Evolutionary conservation across 64 coral and sea anemone genomes (phyloP).

Genomic region (Montipora foliosa): DNA sequence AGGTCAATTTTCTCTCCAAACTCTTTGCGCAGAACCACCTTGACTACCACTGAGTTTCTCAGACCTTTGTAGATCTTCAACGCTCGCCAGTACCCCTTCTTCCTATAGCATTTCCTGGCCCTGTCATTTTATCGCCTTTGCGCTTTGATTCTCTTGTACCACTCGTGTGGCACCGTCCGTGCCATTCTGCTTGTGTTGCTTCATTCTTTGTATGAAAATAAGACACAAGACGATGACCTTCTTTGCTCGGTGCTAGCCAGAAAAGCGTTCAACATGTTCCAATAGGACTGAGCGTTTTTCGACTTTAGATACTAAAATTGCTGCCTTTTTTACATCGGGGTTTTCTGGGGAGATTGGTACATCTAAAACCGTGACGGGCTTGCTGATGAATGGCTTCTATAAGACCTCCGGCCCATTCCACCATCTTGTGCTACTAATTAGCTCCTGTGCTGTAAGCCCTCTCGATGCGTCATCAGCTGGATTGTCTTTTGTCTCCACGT

Average conservation of each 20-base stretch:
- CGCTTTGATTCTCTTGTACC: background rate
- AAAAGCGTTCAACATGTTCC: conserved; percentile 5
- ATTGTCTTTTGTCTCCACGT: conserved; percentile 28
- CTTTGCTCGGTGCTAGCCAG: conserved; percentile 23
- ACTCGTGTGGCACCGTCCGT: no score
- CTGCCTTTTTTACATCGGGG: background rate
- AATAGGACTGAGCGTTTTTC: background rate
- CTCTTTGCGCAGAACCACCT: background rate
- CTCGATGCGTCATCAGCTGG: conserved; percentile 12
- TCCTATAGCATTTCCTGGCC: background rate
- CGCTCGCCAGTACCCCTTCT: no score
- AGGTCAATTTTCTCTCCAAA: background rate
- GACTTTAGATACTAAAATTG: background rate
- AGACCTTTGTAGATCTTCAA: background rate
- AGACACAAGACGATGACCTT: conserved; percentile 13
- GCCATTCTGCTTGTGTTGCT: background rate
- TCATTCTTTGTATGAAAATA: background rate
- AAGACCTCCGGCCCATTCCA: conserved; percentile 32
- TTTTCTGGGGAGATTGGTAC: background rate
- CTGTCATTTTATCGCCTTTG: background rate
- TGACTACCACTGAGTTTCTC: background rate
- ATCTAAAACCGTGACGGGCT: background rate
- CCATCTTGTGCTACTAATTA: conserved; percentile 36
- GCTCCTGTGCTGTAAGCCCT: background rate
- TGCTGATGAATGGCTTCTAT: background rate